Evolutionary conservation across 2,113 vertebrate species (phyloP), one percentile per base, ranked within the genome.

Genomic region (Phyllostomus hastatus): DNA sequence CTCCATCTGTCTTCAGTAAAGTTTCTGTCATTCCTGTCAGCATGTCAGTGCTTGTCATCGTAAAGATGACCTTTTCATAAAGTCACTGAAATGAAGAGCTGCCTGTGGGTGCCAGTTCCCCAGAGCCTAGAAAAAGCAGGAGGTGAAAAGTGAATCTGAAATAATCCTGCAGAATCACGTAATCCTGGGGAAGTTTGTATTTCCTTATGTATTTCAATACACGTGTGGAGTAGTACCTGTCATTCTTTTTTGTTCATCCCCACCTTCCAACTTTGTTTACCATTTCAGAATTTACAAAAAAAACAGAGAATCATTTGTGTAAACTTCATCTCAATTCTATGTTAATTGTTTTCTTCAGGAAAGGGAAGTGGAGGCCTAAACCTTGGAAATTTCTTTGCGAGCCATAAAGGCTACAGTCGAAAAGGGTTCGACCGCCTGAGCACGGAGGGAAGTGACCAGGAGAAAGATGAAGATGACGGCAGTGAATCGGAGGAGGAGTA

Each of bases 401-500:
- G 99, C 78, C 99, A 98, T 67, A 99, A 99, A 96, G 99, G 99
- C 94, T 99, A 99, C 98, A 99, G 99, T 85, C 98, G 99, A 1
- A 99, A 99, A 98, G 99, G 99, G 35, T 99, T 99, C 75, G 99
- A 99, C 98, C 99, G 99, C 76, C 98, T 99, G 70, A 99, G 99
- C 96, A 99, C 99, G 0, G 99, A 99, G 97, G 99, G 99, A 76
- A 99, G 99, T 7, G 99, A 99, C 98, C 99, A 99, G 94, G 99
- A 99, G 97, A 99, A 99, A 95, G 99, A 99, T 1, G 99, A 99
- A 0, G 99, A 99, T 35, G 99, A 99, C 1, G 99, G 98, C 78
- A 99, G 99, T 2, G 99, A 99, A 94, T 99, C 99, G 0, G 99
- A 99, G 97, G 99, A 99, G 96, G 99, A 99, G 92, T 99, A 99